Conservation (phyloP, 2,113 vertebrate genomes). For the Condylura cristata region DNA sequence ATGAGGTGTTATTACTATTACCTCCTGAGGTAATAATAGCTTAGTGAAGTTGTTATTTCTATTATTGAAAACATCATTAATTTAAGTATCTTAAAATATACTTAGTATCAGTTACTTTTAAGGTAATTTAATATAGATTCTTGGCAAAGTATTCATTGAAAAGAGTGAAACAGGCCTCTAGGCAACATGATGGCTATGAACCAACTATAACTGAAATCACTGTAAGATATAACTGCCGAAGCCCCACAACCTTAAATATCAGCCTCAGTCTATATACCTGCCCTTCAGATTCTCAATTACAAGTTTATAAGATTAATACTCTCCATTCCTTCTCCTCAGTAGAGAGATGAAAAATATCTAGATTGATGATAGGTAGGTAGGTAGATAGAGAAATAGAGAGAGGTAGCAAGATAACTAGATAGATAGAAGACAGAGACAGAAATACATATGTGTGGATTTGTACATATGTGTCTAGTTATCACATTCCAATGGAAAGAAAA, state of each 20-base stretch:
- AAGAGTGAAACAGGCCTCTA: not conserved
- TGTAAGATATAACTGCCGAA: not conserved
- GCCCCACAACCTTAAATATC: not conserved
- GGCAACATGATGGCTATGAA: not conserved
- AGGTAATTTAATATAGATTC: not conserved
- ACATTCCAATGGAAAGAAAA: not conserved
- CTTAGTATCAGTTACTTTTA: not conserved
- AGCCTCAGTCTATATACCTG: not conserved
- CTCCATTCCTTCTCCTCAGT: not conserved
- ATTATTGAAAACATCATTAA: conserved; percentile 9
- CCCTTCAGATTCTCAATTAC: not conserved
- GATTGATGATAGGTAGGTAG: not conserved
- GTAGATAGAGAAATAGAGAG: not conserved
- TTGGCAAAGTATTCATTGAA: not conserved
- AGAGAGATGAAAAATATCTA: not conserved
- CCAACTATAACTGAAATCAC: not conserved
- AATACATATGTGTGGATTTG: not conserved
- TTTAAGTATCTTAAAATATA: not conserved
- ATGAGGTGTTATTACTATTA: not conserved
- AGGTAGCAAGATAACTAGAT: too few relatives aligned
- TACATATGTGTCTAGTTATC: not conserved
- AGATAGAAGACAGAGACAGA: not conserved
- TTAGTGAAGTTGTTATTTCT: not conserved
- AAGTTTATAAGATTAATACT: not conserved
- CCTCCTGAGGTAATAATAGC: too few relatives aligned